Evolutionary conservation across 2,113 vertebrate genomes (phyloP).

Genomic region (Garra rufa): DNA sequence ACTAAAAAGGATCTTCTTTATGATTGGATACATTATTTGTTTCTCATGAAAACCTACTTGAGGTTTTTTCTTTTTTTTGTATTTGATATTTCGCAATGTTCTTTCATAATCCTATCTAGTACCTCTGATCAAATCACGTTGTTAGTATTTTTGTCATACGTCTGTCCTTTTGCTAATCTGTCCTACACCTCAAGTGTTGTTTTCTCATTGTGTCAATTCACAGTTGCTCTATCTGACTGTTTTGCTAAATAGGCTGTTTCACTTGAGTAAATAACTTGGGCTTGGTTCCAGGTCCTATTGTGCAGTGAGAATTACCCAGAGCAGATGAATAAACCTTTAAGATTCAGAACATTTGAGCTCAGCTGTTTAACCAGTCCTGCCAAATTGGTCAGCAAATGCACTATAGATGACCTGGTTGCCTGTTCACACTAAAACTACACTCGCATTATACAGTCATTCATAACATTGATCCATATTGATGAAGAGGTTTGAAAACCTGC

Average conservation of each 20-base stretch:
- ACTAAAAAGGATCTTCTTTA: neutral
- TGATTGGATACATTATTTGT: neutral
- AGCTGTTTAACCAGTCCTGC: neutral
- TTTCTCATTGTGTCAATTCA: slow-evolving; percentile 11
- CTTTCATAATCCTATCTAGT: neutral
- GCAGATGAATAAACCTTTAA: slow-evolving; percentile 14
- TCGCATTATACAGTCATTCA: neutral
- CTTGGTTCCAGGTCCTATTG: neutral
- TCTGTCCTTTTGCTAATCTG: neutral
- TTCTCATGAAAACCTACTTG: neutral
- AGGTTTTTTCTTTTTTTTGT: neutral
- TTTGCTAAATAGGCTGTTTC: slow-evolving; percentile 20
- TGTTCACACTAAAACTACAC: neutral
- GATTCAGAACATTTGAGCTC: neutral
- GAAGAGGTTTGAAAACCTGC: neutral
- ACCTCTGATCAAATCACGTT: neutral
- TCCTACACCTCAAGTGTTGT: neutral
- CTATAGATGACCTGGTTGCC: neutral
- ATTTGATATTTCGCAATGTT: neutral
- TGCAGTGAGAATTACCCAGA: neutral
- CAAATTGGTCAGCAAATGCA: neutral
- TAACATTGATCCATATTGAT: neutral
- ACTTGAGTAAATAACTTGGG: neutral
- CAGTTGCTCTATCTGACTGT: neutral
- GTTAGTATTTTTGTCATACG: neutral